phyloP scores from a whole-genome alignment of 35 echinoderm and acorn worm species.

The Patiria miniata region DNA sequence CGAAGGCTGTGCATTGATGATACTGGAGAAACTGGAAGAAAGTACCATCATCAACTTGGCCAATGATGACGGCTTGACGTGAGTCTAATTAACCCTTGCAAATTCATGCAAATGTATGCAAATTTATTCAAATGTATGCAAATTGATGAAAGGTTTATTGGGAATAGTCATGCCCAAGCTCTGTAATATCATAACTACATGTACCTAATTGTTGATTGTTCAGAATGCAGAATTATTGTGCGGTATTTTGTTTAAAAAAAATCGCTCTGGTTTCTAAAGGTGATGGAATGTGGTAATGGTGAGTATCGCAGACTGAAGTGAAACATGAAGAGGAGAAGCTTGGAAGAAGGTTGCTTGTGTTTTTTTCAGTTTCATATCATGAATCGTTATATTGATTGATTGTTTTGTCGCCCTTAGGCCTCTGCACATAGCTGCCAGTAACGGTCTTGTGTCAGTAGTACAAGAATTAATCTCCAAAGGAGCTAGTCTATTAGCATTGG shows the following conservation, averaged over 20 bases:
- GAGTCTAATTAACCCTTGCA: slow-evolving; percentile 31
- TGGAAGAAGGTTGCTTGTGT: too few relatives aligned
- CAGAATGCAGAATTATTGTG: background rate
- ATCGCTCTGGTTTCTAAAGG: background rate
- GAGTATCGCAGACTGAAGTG: too few relatives aligned
- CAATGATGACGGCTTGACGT: slow-evolving; percentile 83
- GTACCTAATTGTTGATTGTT: background rate
- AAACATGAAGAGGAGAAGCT: too few relatives aligned
- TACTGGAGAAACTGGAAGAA: slow-evolving; percentile 80
- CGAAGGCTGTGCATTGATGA: slow-evolving; percentile 92
- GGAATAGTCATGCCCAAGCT: too few relatives aligned
- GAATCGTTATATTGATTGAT: too few relatives aligned
- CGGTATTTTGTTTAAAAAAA: background rate
- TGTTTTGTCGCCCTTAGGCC: too few relatives aligned
- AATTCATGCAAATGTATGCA: background rate
- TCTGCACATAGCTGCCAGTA: slow-evolving; percentile 83
- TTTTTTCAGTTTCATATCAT: too few relatives aligned
- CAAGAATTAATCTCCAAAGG: slow-evolving; percentile 96
- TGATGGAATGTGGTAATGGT: background rate
- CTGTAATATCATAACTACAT: too few relatives aligned
- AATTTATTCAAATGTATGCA: too few relatives aligned
- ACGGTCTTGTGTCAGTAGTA: slow-evolving; percentile 88
- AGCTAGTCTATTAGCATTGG: slow-evolving; percentile 94
- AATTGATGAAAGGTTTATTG: too few relatives aligned
- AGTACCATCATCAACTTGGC: slow-evolving; percentile 58